Evolutionary conservation across 2,113 vertebrate genomes (phyloP).

Genomic region (Rissa tridactyla): DNA sequence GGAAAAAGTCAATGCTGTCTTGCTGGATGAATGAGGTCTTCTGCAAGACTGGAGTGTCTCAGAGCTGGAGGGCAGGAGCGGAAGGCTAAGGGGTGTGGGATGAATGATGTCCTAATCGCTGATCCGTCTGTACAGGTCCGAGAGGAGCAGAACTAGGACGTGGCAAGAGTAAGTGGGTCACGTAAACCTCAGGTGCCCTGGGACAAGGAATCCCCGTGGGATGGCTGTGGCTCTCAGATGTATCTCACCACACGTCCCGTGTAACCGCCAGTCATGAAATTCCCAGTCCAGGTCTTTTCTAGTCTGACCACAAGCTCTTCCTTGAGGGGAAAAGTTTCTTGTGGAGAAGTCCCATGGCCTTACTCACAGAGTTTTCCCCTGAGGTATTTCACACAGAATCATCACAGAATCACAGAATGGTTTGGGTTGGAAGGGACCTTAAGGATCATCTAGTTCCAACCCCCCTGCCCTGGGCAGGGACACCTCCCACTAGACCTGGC

Average conservation of each 20-base stretch:
- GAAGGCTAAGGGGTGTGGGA: slow-evolving; percentile 14
- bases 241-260: accelerated
- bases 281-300: background rate
- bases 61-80: background rate
- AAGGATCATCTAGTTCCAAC: no score
- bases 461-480: no score
- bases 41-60: background rate
- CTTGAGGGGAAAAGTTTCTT: background rate
- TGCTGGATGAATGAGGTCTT: background rate
- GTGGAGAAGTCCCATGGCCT: background rate
- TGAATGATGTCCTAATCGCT: background rate
- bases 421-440: no score
- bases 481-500: no score
- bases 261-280: background rate
- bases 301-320: background rate
- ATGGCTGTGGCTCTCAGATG: background rate
- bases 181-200: background rate
- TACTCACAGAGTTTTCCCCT: background rate
- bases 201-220: background rate
- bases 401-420: no score
- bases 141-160: background rate
- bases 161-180: slow-evolving; percentile 21
- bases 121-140: background rate
- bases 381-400: background rate
- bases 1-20: background rate